Evolutionary conservation across 2,113 vertebrate genomes (phyloP), one percentile per base, ranked within the genome.

Genomic region (Nyctereutes procyonoides): DNA sequence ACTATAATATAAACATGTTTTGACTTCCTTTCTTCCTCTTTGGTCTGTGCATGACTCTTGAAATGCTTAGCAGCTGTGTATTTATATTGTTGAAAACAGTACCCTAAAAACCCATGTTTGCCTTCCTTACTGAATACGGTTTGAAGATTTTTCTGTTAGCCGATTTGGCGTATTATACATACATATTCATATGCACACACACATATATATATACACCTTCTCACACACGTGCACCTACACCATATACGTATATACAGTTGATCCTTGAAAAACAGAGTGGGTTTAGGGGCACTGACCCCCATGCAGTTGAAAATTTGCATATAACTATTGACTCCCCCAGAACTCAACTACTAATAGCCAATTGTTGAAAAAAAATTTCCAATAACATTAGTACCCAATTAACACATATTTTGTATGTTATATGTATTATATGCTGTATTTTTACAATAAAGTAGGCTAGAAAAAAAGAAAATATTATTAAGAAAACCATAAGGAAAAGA

Each of bases 91-190:
- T 82, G 73, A 95, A 97, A 94, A 82, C 80, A 63, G 67, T 63
- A 88, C 62, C 55, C 77, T 80, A 74, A 95, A 96, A 85, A 51
- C 38, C 16, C 32, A 26, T 32, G 13, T 86, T 95, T 92, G 55
- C 53, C 87, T 93, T 93, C 93, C 55, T 94, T 28, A 8, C 86
- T 83, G 65, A 88, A 93, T 1, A 79, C 56, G 91, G 7, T 95
- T 93, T 87, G 58, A 88, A 79, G 85, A 85, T 86, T 82, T 87
- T 97, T 87, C 63, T 97, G 6, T 80, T 95, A 80, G 63, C 22
- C 60, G 35, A n/a, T 48, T 35, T 89, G 14, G 67, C 32, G 89
- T 93, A 62, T 95, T 83, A 87, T 87, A 32, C 2, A 56, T 13
- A 51, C 4, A 9, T 60, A 22, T 48, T 80, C 17, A 71, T 53